Evolutionary conservation across 2,888 invertebrate species (phyloP).

Genomic region (Orchesellides sinensis): DNA sequence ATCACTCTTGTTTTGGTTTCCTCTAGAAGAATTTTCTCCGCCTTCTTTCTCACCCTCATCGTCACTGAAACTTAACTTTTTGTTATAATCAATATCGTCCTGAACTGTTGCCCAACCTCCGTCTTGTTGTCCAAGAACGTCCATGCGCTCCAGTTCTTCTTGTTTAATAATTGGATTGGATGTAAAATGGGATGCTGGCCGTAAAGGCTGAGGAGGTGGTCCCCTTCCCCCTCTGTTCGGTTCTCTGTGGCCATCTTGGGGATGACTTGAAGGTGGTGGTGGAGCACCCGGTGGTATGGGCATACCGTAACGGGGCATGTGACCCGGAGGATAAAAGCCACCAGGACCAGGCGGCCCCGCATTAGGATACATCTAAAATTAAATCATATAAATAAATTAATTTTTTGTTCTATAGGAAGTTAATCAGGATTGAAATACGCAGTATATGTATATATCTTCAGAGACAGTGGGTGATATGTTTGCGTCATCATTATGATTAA

Average conservation of each 20-base stretch:
- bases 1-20: constrained; percentile 2
- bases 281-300: constrained; percentile 72
- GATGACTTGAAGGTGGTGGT: constrained; percentile 59
- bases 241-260: constrained; percentile 41
- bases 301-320: constrained; percentile 72
- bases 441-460: not conserved
- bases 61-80: constrained; percentile 73
- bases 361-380: constrained; percentile 67
- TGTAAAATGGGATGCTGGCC: constrained; percentile 71
- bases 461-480: constrained; percentile 47
- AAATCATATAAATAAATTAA: constrained; percentile 8
- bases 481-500: constrained; percentile 38
- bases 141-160: constrained; percentile 73
- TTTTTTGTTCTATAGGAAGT: not conserved
- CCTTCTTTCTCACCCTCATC: constrained; percentile 71
- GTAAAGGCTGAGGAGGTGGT: constrained; percentile 43
- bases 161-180: constrained; percentile 72
- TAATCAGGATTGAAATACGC: not conserved
- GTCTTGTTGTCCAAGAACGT: constrained; percentile 72
- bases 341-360: constrained; percentile 60
- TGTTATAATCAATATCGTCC: constrained; percentile 74
- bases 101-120: constrained; percentile 73
- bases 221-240: constrained; percentile 40
- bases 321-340: constrained; percentile 68
- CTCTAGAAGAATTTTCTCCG: not conserved